A percentile compares a stretch with the other conserved stretches of the same genome.
These are phyloP conservation scores for roundworm (Caenorhabditis elegans) DNA, from an alignment of 1,140 invertebrate species.

Conservation along the genomic window WBcel235 BX284606.5:13880001-13880500, in stretches of 20 bases:
- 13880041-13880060: not conserved
- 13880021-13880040: not conserved
- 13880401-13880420: too few species aligned
- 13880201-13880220: not conserved
- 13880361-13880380: too few species aligned
- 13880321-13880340: too few species aligned
- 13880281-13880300: too few species aligned
- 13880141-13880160: not conserved
- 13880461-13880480: slow-evolving; percentile 23
- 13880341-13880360: too few species aligned
- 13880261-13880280: too few species aligned
- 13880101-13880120: slow-evolving; percentile 22
- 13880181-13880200: not conserved
- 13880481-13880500: not conserved
- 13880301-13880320: too few species aligned
- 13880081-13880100: slow-evolving; percentile 25
- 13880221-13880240: too few species aligned
- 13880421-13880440: not conserved
- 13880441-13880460: not conserved
- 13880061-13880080: not conserved
- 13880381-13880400: too few species aligned
- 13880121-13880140: slow-evolving; percentile 19
- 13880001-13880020: not conserved
- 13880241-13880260: too few species aligned
- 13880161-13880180: not conserved